These are phyloP conservation scores for Pogonocichla stellata DNA, from an alignment of 2,113 vertebrate genomes.

Conservation along the genomic window DNA sequence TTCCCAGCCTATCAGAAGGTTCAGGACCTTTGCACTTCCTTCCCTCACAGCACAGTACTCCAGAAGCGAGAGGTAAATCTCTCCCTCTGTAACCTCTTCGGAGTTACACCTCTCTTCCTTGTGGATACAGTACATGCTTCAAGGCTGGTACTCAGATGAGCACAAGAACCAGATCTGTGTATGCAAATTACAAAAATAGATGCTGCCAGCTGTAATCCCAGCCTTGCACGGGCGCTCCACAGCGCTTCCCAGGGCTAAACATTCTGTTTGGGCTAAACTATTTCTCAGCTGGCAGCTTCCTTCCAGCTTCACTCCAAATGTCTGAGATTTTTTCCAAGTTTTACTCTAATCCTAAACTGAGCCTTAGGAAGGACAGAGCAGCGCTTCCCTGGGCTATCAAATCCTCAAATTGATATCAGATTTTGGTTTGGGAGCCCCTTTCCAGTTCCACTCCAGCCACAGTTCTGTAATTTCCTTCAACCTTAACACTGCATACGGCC, in stretches of 20 bases:
- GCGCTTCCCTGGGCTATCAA: not conserved
- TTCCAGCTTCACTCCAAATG: not conserved
- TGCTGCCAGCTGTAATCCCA: not conserved
- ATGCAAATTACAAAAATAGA: rapidly evolving
- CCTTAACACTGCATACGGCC: not conserved
- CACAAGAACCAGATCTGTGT: not conserved
- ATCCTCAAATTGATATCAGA: rapidly evolving
- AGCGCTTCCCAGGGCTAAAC: not conserved
- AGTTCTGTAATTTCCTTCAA: not conserved
- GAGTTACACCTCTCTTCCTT: rapidly evolving
- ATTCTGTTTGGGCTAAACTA: not conserved
- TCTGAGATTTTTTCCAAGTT: not conserved
- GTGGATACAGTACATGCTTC: rapidly evolving
- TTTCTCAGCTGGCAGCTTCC: not conserved
- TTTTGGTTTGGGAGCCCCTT: not conserved
- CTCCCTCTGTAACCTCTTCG: rapidly evolving
- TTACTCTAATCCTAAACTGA: not conserved
- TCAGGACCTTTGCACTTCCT: rapidly evolving
- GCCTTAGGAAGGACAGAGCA: not conserved
- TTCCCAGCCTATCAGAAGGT: not conserved
- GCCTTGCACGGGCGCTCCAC: not conserved
- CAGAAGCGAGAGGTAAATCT: not conserved
- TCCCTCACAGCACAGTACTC: rapidly evolving
- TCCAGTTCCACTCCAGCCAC: not conserved
- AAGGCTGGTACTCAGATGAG: not conserved